Evolutionary conservation across 1,140 invertebrate genomes (phyloP).

Genomic region (Pteromalus puparum): DNA sequence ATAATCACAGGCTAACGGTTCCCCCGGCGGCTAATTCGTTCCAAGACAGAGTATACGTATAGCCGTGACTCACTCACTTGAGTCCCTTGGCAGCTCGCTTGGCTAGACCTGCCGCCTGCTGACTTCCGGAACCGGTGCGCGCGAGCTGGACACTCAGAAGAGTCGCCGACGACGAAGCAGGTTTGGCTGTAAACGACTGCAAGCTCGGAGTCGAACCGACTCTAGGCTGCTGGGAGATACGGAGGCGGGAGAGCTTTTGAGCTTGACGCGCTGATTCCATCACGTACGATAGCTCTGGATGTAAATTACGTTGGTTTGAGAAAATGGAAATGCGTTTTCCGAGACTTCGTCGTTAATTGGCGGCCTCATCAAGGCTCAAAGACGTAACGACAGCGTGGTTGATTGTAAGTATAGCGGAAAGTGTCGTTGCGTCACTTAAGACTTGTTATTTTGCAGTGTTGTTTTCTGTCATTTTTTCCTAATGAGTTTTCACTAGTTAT

Average conservation of each 20-base stretch:
- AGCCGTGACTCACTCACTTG: conserved; percentile 12
- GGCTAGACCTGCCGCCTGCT: background rate
- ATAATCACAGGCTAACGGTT: background rate
- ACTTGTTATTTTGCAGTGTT: background rate
- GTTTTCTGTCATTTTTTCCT: background rate
- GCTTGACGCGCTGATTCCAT: background rate
- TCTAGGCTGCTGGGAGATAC: background rate
- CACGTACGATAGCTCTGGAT: conserved; percentile 14
- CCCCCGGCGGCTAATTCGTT: background rate
- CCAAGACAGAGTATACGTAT: background rate
- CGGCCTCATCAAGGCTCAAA: background rate
- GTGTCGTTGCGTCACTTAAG: background rate
- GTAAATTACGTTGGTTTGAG: background rate
- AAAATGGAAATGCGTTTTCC: background rate
- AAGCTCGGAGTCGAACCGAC: background rate
- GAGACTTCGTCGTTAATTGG: background rate
- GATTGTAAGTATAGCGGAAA: background rate
- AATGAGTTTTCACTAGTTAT: background rate
- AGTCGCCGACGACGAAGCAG: background rate
- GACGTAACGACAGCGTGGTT: background rate
- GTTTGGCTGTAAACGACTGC: background rate
- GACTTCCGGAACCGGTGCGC: conserved; percentile 30
- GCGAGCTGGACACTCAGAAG: background rate
- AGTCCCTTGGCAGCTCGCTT: conserved; percentile 29
- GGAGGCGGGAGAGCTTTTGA: conserved; percentile 35